Evolutionary conservation across 1,140 invertebrate genomes (phyloP), one percentile per base, ranked within the genome.

Genomic region (Anadara kagoshimensis): DNA sequence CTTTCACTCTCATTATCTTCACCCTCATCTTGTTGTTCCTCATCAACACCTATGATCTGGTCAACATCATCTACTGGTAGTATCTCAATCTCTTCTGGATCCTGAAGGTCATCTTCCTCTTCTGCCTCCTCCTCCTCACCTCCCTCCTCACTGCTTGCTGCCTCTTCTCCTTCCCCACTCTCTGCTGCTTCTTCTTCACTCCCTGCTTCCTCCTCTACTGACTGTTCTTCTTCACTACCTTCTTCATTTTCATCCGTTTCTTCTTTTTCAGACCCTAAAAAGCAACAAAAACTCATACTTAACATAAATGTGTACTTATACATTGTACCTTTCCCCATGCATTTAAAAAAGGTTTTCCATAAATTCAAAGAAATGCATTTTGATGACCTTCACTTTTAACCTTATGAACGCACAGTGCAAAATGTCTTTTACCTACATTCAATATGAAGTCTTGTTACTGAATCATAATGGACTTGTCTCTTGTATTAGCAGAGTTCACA

Each of bases 121-220:
- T 43, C 43, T 49, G 45, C 61, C 49, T 63, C 61, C 24, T 45
- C 61, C 10, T 26, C 18, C 16, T 63, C 61, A 47, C 26, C 61
- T 49, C 2, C 43, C 45, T 49, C 61, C 18, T 63, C n/a, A n/a
- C n/a, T n/a, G n/a, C n/a, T n/a, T n/a, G n/a, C n/a, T n/a, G n/a
- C 45, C 5, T 16, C 7, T 24, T 49, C 26, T 12, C 47, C 61
- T 16, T 47, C 61, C 7, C 24, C 41, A 16, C 12, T 44, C 16
- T 20, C 41, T 12, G 16, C 29, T 18, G 4, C 26, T 12, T 29
- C 36, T 36, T 29, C 26, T 12, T 26, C 24, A 29, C 29, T 36
- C 7, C 29, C 29, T 36, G 56, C 10, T 16, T 29, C n/a, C 5
- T 44, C 59, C 14, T 63, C 61, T 36, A 29, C 10, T 16, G 11